Evolutionary conservation across 2,113 vertebrate genomes (phyloP).

Genomic region (Myodes glareolus): DNA sequence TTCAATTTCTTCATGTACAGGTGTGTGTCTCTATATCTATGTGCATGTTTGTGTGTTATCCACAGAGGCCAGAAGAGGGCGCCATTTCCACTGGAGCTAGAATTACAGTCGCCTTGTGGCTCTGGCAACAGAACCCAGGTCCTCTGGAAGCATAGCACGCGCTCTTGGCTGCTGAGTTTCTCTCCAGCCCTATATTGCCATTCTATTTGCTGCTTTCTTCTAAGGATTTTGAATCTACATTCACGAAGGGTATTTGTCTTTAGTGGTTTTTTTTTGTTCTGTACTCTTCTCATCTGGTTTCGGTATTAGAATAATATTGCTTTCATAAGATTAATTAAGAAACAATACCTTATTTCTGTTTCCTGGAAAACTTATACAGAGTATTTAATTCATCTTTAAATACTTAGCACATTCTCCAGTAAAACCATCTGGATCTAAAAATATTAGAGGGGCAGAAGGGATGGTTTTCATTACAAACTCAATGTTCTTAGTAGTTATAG

Average conservation of each 20-base stretch:
- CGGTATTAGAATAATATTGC: background rate
- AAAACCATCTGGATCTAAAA: background rate
- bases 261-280: background rate
- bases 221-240: background rate
- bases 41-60: background rate
- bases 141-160: no score
- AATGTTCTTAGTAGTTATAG: background rate
- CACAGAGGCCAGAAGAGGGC: background rate
- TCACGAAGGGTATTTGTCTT: background rate
- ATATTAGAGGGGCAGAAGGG: background rate
- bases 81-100: background rate
- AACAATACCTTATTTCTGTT: background rate
- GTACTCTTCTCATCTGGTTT: constrained; percentile 26
- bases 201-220: background rate
- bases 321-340: constrained; percentile 32
- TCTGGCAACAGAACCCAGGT: background rate
- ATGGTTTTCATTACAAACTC: constrained; percentile 23
- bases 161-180: background rate
- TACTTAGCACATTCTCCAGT: constrained; percentile 22
- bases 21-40: background rate
- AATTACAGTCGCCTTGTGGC: background rate
- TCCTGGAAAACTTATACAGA: constrained; percentile 27
- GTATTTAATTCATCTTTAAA: constrained; percentile 38
- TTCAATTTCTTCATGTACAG: background rate
- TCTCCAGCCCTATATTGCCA: background rate